Evolutionary conservation across 2,797 vertebrate species (phyloP).

Genomic region (Falco peregrinus): DNA sequence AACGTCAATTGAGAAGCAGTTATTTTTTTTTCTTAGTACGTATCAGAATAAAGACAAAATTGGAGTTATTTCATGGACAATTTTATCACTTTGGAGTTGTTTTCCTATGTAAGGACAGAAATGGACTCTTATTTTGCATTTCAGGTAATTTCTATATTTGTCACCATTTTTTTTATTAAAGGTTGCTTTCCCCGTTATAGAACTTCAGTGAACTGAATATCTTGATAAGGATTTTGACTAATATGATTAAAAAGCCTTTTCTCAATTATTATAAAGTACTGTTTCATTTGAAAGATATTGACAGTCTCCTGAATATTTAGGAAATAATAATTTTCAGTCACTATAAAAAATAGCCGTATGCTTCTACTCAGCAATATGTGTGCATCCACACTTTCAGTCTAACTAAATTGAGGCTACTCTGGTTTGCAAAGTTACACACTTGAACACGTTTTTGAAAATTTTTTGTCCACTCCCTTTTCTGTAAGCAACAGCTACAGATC

Average conservation of each 20-base stretch:
- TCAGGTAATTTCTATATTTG: background rate
- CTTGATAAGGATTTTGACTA: background rate
- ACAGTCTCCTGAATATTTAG: background rate
- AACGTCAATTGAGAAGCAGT: background rate
- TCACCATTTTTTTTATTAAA: background rate
- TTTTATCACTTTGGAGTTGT: background rate
- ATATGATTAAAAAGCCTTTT: background rate
- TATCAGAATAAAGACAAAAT: background rate
- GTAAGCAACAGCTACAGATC: background rate
- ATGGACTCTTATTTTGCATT: background rate
- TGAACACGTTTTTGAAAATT: background rate
- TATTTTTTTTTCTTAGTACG: background rate
- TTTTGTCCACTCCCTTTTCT: accelerated
- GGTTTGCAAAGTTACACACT: background rate
- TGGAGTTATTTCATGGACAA: background rate
- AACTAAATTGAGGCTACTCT: background rate
- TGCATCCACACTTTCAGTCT: background rate
- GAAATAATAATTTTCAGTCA: background rate
- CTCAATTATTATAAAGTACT: background rate
- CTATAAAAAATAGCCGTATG: background rate
- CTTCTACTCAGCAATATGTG: background rate
- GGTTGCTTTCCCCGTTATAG: background rate
- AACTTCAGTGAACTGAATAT: background rate
- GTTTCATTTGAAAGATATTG: background rate
- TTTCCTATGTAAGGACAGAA: background rate